A percentile compares a stretch with the other conserved stretches of the same genome.
Evolutionary conservation across 2,888 invertebrate genomes (phyloP).

Genomic region (Trachelus troglodyta): DNA sequence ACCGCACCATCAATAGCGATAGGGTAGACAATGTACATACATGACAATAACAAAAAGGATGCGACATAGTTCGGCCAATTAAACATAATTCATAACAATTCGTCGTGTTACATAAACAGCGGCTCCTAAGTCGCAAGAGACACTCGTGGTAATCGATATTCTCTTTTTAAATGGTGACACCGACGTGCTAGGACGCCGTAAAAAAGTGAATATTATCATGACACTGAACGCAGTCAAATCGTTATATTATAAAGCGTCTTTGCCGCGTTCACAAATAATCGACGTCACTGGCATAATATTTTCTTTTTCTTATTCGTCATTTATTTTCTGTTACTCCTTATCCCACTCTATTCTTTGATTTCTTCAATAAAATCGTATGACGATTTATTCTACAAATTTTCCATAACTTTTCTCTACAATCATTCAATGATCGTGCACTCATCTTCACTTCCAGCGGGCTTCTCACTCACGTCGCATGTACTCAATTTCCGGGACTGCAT

Average conservation of each 20-base stretch:
- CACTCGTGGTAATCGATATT: neutral
- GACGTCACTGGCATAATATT: neutral
- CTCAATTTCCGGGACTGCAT: neutral
- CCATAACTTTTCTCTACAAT: constrained; percentile 6
- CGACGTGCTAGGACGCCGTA: neutral
- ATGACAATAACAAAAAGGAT: neutral
- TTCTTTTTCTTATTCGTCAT: neutral
- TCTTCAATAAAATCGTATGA: neutral
- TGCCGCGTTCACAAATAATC: neutral
- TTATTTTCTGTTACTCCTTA: neutral
- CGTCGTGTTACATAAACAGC: neutral
- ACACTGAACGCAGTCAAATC: neutral
- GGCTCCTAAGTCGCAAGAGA: neutral
- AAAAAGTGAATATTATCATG: neutral
- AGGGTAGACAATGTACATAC: neutral
- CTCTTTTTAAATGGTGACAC: neutral
- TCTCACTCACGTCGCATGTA: neutral
- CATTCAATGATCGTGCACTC: constrained; percentile 36
- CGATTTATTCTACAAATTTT: neutral
- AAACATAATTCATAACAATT: neutral
- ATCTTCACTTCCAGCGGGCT: constrained; percentile 32
- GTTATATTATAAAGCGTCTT: neutral
- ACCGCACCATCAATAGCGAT: neutral
- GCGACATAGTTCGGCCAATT: neutral
- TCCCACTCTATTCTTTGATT: neutral